A percentile compares a stretch with the other conserved stretches of the same genome.
phyloP scores from a whole-genome alignment of 2,797 vertebrate genomes.

The Labroides dimidiatus region DNA sequence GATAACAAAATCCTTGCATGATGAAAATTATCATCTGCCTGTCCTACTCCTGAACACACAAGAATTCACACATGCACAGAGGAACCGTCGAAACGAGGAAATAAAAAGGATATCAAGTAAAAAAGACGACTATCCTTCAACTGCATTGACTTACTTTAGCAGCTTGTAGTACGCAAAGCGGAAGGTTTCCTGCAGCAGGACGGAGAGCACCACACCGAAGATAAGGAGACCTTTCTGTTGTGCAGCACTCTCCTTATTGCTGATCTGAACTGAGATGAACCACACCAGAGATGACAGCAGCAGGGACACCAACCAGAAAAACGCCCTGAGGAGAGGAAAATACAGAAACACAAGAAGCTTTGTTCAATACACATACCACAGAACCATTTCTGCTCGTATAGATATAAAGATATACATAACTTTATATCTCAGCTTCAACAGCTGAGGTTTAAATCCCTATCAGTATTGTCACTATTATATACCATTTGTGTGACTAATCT shows the following conservation, averaged over 20 bases:
- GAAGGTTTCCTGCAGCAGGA: constrained; percentile 86
- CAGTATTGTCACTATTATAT: too few relatives aligned
- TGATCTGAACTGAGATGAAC: constrained; percentile 84
- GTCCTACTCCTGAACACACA: not conserved
- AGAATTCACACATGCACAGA: too few relatives aligned
- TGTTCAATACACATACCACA: not conserved
- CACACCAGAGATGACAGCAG: constrained; percentile 85
- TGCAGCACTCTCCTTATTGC: constrained; percentile 74
- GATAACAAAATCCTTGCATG: not conserved
- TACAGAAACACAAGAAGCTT: not conserved
- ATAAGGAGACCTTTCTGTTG: constrained; percentile 85
- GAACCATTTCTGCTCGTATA: too few relatives aligned
- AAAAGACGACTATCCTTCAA: not conserved
- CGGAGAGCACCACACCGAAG: constrained; percentile 84
- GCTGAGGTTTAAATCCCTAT: too few relatives aligned
- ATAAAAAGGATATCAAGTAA: too few relatives aligned
- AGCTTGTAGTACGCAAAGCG: constrained; percentile 83
- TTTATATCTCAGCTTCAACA: too few relatives aligned
- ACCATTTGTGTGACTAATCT: too few relatives aligned
- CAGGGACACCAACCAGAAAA: constrained; percentile 86
- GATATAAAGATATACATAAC: too few relatives aligned
- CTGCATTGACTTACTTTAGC: constrained; percentile 80
- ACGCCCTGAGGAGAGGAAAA: constrained; percentile 74
- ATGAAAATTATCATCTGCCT: not conserved
- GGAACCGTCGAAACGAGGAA: too few relatives aligned